Base-by-base conservation (phyloP, 1,140 invertebrate species). In the Drosophila persimilis region DNA sequence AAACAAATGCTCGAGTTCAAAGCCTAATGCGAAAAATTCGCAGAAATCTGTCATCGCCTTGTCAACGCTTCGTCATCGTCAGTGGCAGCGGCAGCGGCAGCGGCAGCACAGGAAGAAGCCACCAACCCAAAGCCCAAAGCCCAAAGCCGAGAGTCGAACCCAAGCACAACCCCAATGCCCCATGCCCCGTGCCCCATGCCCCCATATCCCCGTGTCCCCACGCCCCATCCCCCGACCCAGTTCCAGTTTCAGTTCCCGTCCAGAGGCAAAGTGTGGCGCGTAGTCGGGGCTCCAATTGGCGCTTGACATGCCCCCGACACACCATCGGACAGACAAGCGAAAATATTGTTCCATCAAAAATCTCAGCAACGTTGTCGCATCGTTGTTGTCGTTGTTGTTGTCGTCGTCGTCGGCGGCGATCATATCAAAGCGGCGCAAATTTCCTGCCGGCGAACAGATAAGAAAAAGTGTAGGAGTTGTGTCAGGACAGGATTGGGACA, bases 21-120 rank as follows among this genome's bases (percentile, higher is more conserved):
- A 86, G 81, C 83, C 81, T 86, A 86, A 86, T 88, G 83, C 81
- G 81, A 86, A 86, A 88, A 86, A 81, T 86, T 86, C 81, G 81
- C 83, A 75, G 81, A 86, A 86, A 86, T 86, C 81, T 86, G 81
- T 86, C 81, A 86, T 86, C 81, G 81, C 83, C 81, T 86, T 86
- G 81, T 86, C 81, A 86, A 88, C 83, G 74, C 81, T 80, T 48
- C 81, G 74, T 86, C 81, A 86, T 81, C 81, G 69, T 51, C 72
- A 70, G 35, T 31, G 59, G 51, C 66, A 63, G 57, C 50, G 62
- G 51, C 66, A 63, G 57, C 50, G 62, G 51, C 66, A 63, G 45
- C 20, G 20, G 20, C 20, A 63, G 45, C 57, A 73, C 67, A 77
- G 70, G 72, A 76, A 76, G 62, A 66, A 75, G 72, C 62, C 72